phyloP scores from a whole-genome alignment of 2,113 vertebrate genomes.

The Leptobrachium ailaonicum region DNA sequence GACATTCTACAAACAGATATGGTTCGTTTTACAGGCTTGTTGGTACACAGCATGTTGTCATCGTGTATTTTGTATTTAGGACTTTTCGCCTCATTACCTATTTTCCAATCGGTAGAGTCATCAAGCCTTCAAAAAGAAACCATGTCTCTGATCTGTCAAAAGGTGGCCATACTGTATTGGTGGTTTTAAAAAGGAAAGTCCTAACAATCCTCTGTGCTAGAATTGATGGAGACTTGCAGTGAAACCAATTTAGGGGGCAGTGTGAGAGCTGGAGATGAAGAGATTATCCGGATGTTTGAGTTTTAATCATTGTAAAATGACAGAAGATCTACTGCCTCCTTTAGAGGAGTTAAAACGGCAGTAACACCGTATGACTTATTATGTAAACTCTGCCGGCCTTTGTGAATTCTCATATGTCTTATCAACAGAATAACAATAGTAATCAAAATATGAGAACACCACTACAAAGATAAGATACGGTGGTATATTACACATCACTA shows the following conservation, averaged over 20 bases:
- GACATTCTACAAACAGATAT: too few relatives aligned
- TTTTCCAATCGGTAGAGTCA: neutral
- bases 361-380: neutral
- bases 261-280: constrained; percentile 26
- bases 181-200: neutral
- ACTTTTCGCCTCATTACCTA: neutral
- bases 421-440: neutral
- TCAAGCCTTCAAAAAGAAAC: neutral
- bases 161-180: neutral
- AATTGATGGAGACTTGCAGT: constrained; percentile 13
- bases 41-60: too few relatives aligned
- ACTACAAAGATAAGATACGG: neutral
- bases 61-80: too few relatives aligned
- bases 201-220: neutral
- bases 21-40: too few relatives aligned
- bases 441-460: neutral
- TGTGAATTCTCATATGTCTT: constrained; percentile 13
- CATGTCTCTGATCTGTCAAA: neutral
- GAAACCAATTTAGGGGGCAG: constrained; percentile 33
- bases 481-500: neutral
- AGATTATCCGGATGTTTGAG: constrained; percentile 35
- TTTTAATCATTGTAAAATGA: constrained; percentile 16
- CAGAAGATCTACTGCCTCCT: constrained; percentile 13
- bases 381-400: neutral
- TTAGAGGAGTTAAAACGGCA: constrained; percentile 1